phyloP scores from a whole-genome alignment of 1,140 invertebrate species.

The Panulirus ornatus region DNA sequence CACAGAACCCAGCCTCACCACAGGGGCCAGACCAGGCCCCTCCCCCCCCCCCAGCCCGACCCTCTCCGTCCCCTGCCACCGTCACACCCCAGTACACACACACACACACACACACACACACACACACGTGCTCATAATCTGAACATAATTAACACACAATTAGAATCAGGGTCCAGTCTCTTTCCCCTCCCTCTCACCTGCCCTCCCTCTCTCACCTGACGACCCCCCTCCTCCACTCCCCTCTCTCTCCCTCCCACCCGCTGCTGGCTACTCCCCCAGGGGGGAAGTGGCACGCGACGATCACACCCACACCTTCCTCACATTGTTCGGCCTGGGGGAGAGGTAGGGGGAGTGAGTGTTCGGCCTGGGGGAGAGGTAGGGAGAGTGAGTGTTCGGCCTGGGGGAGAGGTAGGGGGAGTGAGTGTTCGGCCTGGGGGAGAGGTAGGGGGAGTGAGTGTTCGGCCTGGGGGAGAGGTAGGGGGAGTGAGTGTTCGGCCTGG shows the following conservation, averaged over 20 bases:
- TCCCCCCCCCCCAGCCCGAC: not conserved
- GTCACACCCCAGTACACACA: not conserved
- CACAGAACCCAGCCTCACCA: no score
- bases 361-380: no score
- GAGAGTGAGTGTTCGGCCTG: no score
- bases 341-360: constrained; percentile 10
- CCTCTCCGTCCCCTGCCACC: constrained; percentile 4
- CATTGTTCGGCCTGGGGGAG: not conserved
- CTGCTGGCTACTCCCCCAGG: not conserved
- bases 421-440: not conserved
- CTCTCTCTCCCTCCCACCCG: constrained; percentile 5
- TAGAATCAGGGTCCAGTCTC: constrained; percentile 42
- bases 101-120: constrained; percentile 17
- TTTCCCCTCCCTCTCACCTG: constrained; percentile 15
- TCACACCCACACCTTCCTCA: no score
- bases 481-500: not conserved
- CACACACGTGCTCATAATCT: constrained; percentile 13
- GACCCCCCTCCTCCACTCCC: not conserved
- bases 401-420: no score
- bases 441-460: not conserved
- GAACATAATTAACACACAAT: constrained; percentile 55
- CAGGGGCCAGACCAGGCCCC: no score
- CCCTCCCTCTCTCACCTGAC: not conserved
- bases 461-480: not conserved
- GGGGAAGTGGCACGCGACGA: constrained; percentile 3